Conservation (phyloP, 2,888 invertebrate species). For the Ariolimax columbianus region DNA sequence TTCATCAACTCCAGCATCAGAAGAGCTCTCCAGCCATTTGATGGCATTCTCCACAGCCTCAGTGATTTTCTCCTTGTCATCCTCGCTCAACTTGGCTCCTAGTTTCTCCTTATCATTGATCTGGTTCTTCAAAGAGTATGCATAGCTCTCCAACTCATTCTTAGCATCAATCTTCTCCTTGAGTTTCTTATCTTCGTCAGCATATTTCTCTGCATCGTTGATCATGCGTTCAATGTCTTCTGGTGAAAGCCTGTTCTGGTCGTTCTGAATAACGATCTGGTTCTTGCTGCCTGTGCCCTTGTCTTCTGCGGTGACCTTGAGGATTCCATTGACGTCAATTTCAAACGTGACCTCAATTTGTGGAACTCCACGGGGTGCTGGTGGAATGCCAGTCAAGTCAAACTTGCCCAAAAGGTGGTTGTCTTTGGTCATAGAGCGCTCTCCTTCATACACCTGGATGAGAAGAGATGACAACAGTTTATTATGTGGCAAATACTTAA, state of each 20-base stretch:
- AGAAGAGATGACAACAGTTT: slow-evolving; percentile 11
- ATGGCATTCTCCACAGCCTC: slow-evolving; percentile 96
- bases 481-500: too few relatives aligned
- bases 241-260: slow-evolving; percentile 96
- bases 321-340: slow-evolving; percentile 81
- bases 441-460: slow-evolving; percentile 96
- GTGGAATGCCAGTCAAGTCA: slow-evolving; percentile 97
- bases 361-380: slow-evolving; percentile 82
- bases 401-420: slow-evolving; percentile 99
- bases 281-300: slow-evolving; percentile 99
- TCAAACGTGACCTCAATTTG: slow-evolving; percentile 81
- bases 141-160: slow-evolving; percentile 95
- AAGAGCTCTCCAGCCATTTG: slow-evolving; percentile 98
- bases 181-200: slow-evolving; percentile 96
- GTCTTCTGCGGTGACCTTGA: slow-evolving; percentile 92
- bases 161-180: slow-evolving; percentile 92
- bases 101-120: slow-evolving; percentile 97
- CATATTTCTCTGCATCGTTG: slow-evolving; percentile 98
- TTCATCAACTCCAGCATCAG: slow-evolving; percentile 93
- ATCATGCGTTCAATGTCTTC: slow-evolving; percentile 99
- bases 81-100: slow-evolving; percentile 91
- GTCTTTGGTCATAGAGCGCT: slow-evolving; percentile 99
- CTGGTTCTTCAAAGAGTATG: slow-evolving; percentile 98
- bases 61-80: slow-evolving; percentile 96
- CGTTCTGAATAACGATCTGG: slow-evolving; percentile 99